phyloP scores from a whole-genome alignment of 1,140 invertebrate genomes.

The Nixonia krombeini region DNA sequence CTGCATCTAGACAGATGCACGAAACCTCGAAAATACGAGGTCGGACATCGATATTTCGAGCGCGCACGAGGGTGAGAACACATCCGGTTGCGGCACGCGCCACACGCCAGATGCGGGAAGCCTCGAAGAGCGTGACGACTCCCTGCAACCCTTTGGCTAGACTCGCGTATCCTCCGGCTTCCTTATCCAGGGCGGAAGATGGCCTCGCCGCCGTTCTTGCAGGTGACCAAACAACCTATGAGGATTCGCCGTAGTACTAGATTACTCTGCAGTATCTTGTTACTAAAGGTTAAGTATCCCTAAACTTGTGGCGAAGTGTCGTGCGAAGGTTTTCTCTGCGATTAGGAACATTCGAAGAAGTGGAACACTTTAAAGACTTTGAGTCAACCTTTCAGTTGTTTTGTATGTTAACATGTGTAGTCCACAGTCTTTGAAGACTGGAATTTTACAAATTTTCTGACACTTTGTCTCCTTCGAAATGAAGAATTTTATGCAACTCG shows the following conservation, averaged over 20 bases:
- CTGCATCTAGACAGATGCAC: constrained; percentile 19
- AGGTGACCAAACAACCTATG: constrained; percentile 41
- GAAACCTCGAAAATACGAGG: constrained; percentile 43
- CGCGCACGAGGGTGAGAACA: constrained; percentile 18
- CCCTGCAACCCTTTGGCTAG: constrained; percentile 37
- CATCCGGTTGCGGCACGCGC: constrained; percentile 49
- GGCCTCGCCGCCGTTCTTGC: constrained; percentile 43
- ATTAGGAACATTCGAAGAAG: background rate
- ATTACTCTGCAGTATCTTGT: constrained; percentile 23
- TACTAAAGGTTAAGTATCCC: constrained; percentile 12
- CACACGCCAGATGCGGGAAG: constrained; percentile 50
- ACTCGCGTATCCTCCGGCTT: constrained; percentile 36
- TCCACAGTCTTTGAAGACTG: too few species aligned
- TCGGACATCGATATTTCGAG: constrained; percentile 17
- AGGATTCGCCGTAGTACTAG: constrained; percentile 34
- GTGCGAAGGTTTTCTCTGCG: background rate
- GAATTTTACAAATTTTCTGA: too few species aligned
- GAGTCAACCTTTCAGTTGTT: too few species aligned
- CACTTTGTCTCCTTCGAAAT: too few species aligned
- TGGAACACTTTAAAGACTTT: too few species aligned
- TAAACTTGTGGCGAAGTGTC: constrained; percentile 9
- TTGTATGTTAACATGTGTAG: too few species aligned
- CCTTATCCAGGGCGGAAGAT: constrained; percentile 37
- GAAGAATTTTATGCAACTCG: too few species aligned
- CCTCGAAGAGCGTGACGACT: constrained; percentile 22